These are phyloP conservation scores for Heliconius cydno DNA, from an alignment of 2,888 invertebrate species.

Conservation along the genomic window DNA sequence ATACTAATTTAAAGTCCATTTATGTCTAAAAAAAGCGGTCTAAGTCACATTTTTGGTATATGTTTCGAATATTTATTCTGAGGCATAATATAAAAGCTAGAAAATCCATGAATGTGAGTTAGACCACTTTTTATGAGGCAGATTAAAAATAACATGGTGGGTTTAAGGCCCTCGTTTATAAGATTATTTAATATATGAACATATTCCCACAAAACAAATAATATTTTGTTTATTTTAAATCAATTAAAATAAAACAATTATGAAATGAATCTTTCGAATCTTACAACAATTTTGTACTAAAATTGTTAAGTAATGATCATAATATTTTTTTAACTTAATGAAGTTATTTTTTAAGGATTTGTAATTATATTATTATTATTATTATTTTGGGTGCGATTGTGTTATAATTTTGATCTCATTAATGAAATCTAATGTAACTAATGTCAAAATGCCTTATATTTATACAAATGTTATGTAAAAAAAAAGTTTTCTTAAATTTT, in stretches of 20 bases:
- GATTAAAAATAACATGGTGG: not conserved
- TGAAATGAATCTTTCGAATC: slow-evolving; percentile 25
- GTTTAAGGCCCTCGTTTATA: not conserved
- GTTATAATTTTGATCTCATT: slow-evolving; percentile 24
- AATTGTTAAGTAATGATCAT: slow-evolving; percentile 36
- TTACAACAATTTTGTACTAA: slow-evolving; percentile 39
- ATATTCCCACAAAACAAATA: slow-evolving; percentile 9
- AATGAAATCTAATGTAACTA: slow-evolving; percentile 21
- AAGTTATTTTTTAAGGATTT: slow-evolving; percentile 30
- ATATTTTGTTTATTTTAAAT: slow-evolving; percentile 29
- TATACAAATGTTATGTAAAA: not conserved
- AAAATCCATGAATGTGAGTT: not conserved
- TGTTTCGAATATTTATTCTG: not conserved
- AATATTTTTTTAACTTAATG: slow-evolving; percentile 18
- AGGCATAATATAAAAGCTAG: not conserved
- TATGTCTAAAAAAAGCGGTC: not conserved
- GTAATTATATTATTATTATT: not conserved
- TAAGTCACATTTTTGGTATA: not conserved
- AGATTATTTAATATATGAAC: not conserved
- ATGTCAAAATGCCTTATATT: not conserved
- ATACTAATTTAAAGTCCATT: not conserved
- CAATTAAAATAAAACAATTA: slow-evolving; percentile 26
- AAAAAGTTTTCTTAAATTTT: not conserved
- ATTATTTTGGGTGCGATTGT: slow-evolving; percentile 20
- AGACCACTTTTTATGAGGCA: not conserved